A percentile compares a stretch with the other conserved stretches of the same genome.
Conservation (phyloP, 92 coral and sea anemone genomes). For the Phymanthus crucifer region DNA sequence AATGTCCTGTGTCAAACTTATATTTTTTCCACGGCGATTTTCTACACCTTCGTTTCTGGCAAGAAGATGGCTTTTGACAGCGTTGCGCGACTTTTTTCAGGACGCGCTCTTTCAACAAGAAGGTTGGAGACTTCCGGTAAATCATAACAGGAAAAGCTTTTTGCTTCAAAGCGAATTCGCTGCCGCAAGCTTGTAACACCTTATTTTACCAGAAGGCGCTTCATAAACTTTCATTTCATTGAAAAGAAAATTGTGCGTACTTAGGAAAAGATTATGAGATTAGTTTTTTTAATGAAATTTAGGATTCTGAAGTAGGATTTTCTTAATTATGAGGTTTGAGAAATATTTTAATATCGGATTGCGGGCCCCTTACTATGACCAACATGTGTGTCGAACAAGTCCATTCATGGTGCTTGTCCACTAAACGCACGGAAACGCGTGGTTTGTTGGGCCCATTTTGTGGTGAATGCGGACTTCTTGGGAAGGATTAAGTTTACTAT, state of each 20-base stretch:
- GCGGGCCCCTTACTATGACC: background rate
- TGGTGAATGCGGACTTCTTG: background rate
- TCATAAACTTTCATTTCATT: background rate
- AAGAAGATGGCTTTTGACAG: background rate
- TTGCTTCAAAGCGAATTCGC: background rate
- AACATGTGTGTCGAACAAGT: background rate
- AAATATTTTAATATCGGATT: background rate
- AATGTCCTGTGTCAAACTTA: too few relatives aligned
- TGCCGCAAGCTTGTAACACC: background rate
- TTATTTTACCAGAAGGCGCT: background rate
- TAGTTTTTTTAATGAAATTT: too few relatives aligned
- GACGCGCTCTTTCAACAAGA: background rate
- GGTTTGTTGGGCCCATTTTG: background rate
- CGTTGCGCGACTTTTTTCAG: background rate
- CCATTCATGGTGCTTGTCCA: background rate
- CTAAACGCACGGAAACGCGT: background rate
- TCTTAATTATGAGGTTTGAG: background rate
- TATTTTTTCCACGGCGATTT: too few relatives aligned
- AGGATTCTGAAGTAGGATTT: too few relatives aligned
- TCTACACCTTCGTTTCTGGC: background rate
- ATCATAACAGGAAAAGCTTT: background rate
- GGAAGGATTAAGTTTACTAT: too few relatives aligned
- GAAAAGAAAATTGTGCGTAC: background rate
- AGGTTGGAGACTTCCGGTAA: conserved; percentile 1
- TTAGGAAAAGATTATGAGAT: too few relatives aligned